Percentiles rank a stretch among this genome's conserved stretches.
Evolutionary conservation across 1,140 invertebrate genomes (phyloP).

Genomic region (Neodiprion lecontei): DNA sequence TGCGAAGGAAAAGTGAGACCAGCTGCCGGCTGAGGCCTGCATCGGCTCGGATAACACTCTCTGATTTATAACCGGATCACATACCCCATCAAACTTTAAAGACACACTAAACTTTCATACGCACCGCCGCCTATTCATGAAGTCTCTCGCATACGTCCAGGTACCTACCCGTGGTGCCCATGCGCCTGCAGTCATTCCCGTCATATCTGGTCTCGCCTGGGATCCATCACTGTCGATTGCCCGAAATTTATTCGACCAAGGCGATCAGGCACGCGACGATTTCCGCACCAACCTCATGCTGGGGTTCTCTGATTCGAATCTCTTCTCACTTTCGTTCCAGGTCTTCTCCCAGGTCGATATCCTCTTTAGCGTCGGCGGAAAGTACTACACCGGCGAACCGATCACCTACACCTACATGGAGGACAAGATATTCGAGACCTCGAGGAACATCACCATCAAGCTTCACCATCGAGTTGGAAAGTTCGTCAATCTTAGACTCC

Average conservation of each 20-base stretch:
- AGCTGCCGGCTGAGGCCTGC: not conserved
- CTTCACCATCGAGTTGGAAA: conserved; percentile 83
- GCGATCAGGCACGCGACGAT: not conserved
- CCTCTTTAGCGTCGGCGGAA: conserved; percentile 83
- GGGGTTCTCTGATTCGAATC: not conserved
- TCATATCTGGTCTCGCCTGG: conserved; percentile 27
- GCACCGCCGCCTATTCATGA: too few relatives aligned
- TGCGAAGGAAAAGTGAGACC: too few relatives aligned
- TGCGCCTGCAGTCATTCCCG: conserved; percentile 1
- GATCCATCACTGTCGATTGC: conserved; percentile 36
- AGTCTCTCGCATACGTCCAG: conserved; percentile 26
- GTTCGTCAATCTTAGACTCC: conserved; percentile 81
- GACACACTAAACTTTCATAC: conserved; percentile 51
- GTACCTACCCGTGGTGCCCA: conserved; percentile 21
- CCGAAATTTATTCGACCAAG: conserved; percentile 15
- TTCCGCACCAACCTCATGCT: too few relatives aligned
- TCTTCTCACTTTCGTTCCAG: conserved; percentile 51
- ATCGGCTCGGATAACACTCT: conserved; percentile 19
- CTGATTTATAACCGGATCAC: conserved; percentile 52
- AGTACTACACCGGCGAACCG: conserved; percentile 76
- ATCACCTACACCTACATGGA: conserved; percentile 78
- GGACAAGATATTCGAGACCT: conserved; percentile 83
- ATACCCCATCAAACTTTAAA: conserved; percentile 50
- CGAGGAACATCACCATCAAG: conserved; percentile 84
- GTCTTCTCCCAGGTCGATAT: conserved; percentile 81